phyloP scores from a whole-genome alignment of 2,797 vertebrate genomes.

The Muraenolepis orangiensis region DNA sequence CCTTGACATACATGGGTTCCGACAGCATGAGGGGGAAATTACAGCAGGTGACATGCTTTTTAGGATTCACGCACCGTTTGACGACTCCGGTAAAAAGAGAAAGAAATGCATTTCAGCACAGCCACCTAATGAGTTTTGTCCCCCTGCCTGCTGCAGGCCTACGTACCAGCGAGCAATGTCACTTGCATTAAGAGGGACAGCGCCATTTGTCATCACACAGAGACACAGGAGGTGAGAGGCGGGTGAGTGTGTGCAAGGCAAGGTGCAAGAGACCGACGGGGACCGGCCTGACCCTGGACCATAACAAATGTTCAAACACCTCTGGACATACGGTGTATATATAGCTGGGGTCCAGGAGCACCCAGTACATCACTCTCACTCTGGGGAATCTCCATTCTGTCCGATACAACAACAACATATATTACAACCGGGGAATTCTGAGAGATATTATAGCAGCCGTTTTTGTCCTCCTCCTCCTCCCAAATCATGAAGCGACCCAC shows the following conservation, averaged over 20 bases:
- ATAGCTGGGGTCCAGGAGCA: conserved; percentile 7
- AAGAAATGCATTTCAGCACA: not conserved
- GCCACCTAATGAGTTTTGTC: not conserved
- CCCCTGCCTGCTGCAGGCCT: not conserved
- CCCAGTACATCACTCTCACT: conserved; percentile 3
- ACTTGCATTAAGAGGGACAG: conserved; percentile 3
- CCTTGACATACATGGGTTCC: not conserved
- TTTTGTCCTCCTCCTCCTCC: not conserved
- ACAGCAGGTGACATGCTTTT: not conserved
- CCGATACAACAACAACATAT: not conserved
- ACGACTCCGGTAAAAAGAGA: conserved; percentile 1
- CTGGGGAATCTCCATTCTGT: conserved; percentile 10
- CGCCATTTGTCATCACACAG: conserved; percentile 4
- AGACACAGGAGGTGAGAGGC: conserved; percentile 11
- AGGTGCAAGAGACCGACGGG: not conserved
- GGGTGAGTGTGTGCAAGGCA: conserved; percentile 5
- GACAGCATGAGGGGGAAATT: not conserved
- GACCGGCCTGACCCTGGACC: not conserved
- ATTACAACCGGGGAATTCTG: not conserved
- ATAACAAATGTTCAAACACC: not conserved
- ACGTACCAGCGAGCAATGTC: not conserved
- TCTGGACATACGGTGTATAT: too few relatives aligned
- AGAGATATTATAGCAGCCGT: not conserved
- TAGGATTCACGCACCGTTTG: not conserved
- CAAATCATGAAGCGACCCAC: not conserved